These are phyloP conservation scores for Heliconius hewitsoni DNA, from an alignment of 1,140 invertebrate genomes.

Conservation along the genomic window DNA sequence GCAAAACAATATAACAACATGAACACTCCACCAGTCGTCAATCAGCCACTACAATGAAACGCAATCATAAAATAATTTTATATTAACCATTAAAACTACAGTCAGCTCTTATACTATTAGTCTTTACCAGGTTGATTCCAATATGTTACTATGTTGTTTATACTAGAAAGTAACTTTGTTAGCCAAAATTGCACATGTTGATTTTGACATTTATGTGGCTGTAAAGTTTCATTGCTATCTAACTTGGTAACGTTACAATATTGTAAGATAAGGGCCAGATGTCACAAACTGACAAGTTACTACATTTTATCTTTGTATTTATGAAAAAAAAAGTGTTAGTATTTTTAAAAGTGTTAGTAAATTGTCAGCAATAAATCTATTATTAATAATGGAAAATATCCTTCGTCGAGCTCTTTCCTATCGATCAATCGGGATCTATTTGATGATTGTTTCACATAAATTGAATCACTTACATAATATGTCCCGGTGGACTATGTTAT, in stretches of 20 bases:
- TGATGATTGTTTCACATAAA: not conserved
- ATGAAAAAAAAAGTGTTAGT: too few species aligned
- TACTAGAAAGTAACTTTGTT: conserved; percentile 8
- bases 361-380: not conserved
- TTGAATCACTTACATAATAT: not conserved
- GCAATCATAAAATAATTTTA: not conserved
- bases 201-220: conserved; percentile 4
- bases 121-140: not conserved
- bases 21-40: too few species aligned
- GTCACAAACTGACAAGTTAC: not conserved
- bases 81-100: not conserved
- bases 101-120: not conserved
- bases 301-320: too few species aligned
- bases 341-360: not conserved
- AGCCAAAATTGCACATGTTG: not conserved
- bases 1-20: too few species aligned
- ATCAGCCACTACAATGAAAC: too few species aligned
- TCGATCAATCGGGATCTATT: not conserved
- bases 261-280: not conserved
- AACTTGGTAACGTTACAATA: not conserved
- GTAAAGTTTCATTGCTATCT: not conserved
- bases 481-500: not conserved
- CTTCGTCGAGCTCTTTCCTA: not conserved
- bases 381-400: not conserved
- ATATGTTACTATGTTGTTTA: not conserved